phyloP scores from a whole-genome alignment of 2,888 invertebrate species.

The Lottia scabra region DNA sequence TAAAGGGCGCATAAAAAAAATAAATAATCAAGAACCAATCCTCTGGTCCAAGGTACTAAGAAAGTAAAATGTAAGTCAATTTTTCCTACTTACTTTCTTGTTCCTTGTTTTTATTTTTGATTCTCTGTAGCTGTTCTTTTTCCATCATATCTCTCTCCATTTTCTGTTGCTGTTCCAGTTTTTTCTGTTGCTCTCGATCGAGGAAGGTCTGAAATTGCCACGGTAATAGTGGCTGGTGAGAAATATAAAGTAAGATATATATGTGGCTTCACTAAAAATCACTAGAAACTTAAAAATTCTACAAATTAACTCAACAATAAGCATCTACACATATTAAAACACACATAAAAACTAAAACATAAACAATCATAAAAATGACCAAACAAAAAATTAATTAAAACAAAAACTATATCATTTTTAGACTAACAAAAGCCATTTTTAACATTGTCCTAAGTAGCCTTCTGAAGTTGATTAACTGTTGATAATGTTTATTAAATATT shows the following conservation, averaged over 20 bases:
- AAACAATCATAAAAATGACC: not conserved
- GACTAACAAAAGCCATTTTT: too few relatives aligned
- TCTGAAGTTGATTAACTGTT: too few relatives aligned
- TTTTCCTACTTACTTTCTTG: constrained; percentile 87
- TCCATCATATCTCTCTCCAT: constrained; percentile 78
- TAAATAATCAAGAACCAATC: too few relatives aligned
- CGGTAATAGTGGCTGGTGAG: not conserved
- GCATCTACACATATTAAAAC: not conserved
- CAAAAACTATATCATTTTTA: too few relatives aligned
- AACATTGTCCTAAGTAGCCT: too few relatives aligned
- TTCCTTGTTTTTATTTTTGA: constrained; percentile 93
- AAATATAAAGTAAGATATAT: constrained; percentile 3
- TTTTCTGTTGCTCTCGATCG: constrained; percentile 84
- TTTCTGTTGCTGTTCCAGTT: constrained; percentile 75
- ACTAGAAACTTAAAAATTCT: constrained; percentile 1
- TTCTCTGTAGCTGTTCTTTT: constrained; percentile 84
- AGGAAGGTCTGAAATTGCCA: constrained; percentile 79
- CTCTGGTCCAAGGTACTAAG: too few relatives aligned
- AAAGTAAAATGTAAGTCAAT: too few relatives aligned
- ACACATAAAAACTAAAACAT: not conserved
- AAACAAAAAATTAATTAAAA: too few relatives aligned
- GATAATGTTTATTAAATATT: too few relatives aligned
- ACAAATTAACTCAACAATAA: not conserved
- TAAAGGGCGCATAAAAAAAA: too few relatives aligned
- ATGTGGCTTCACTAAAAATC: not conserved